Percentiles rank a stretch among this genome's conserved stretches.
phyloP scores from a whole-genome alignment of 1,140 invertebrate species.

The Teleogryllus occipitalis region DNA sequence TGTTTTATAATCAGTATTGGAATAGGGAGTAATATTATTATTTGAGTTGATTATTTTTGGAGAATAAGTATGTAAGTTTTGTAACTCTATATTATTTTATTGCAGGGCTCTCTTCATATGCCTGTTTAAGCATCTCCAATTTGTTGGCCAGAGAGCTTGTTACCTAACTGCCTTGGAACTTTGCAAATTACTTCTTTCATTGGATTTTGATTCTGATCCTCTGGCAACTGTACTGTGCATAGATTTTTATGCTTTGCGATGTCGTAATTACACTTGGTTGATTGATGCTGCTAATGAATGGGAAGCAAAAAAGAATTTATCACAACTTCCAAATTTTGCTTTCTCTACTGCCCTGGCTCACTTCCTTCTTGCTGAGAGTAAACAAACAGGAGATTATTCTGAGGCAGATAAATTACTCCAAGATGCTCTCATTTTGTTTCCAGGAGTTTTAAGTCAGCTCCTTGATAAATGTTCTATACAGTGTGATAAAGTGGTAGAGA shows the following conservation, averaged over 20 bases:
- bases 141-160: conserved; percentile 71
- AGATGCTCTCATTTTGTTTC: conserved; percentile 77
- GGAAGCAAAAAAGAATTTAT: conserved; percentile 59
- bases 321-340: conserved; percentile 79
- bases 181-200: conserved; percentile 62
- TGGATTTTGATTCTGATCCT: conserved; percentile 80
- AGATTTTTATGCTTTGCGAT: conserved; percentile 78
- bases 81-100: conserved; percentile 25
- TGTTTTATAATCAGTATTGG: neutral
- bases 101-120: conserved; percentile 69
- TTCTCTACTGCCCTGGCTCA: conserved; percentile 75
- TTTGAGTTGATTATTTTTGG: neutral
- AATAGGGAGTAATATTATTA: neutral
- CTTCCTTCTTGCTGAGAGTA: conserved; percentile 41
- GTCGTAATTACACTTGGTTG: conserved; percentile 76
- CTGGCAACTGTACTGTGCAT: conserved; percentile 70
- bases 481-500: conserved; percentile 52
- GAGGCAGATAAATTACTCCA: conserved; percentile 56
- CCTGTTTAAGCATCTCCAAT: conserved; percentile 75
- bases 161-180: conserved; percentile 74
- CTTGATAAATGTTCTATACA: conserved; percentile 70
- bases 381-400: conserved; percentile 36
- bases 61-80: neutral
- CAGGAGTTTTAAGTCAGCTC: conserved; percentile 60
- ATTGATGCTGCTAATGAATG: conserved; percentile 57